These are phyloP conservation scores for Mesochorus sp. DNA, from an alignment of 2,888 invertebrate genomes.

Conservation along the genomic window DNA sequence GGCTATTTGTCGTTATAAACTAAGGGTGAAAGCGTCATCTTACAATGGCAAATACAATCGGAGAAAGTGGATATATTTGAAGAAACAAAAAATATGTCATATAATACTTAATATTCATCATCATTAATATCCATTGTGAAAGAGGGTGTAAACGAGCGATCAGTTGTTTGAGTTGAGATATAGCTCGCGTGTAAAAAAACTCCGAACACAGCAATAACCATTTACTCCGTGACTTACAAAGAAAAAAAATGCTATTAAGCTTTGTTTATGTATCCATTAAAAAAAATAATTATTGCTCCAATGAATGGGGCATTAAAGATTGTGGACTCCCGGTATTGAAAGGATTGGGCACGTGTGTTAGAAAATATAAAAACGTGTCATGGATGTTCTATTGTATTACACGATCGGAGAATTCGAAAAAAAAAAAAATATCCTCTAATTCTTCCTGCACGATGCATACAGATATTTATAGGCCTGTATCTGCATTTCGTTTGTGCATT, in stretches of 20 bases:
- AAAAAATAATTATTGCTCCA: slow-evolving; percentile 43
- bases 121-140: neutral
- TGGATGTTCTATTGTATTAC: slow-evolving; percentile 1
- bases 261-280: neutral
- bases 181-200: too few relatives aligned
- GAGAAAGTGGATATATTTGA: neutral
- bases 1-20: slow-evolving; percentile 37
- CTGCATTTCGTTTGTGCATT: neutral
- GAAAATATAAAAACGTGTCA: neutral
- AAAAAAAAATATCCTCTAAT: neutral
- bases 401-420: neutral
- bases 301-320: slow-evolving; percentile 16
- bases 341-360: neutral
- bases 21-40: slow-evolving; percentile 16
- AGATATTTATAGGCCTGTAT: neutral
- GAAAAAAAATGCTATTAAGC: too few relatives aligned
- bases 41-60: neutral
- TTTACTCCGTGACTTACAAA: too few relatives aligned
- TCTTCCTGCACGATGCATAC: neutral
- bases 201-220: too few relatives aligned
- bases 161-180: too few relatives aligned
- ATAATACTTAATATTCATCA: neutral
- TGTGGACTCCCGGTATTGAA: neutral
- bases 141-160: too few relatives aligned
- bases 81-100: neutral